Base-by-base conservation (phyloP, 2,797 vertebrate genomes). In the Arctocebus calabarensis region DNA sequence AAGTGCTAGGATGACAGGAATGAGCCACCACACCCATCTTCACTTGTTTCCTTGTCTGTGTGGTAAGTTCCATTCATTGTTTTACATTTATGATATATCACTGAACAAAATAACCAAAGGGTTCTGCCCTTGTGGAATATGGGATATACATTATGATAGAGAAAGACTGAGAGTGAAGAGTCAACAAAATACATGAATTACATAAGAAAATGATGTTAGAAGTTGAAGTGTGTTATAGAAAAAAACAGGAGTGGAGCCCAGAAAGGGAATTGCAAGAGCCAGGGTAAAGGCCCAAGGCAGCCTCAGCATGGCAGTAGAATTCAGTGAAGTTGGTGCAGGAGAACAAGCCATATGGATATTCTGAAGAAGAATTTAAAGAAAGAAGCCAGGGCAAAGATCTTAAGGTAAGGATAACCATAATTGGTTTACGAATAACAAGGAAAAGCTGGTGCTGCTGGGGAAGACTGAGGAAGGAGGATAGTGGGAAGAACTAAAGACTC, bases 41-140 rank as follows among this genome's bases (percentile, higher is more conserved):
- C 7, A 81, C 74, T 25, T 85, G 25, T 68, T 92, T 91, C n/a
- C 29, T 52, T 70, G 5, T 57, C 2, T 25, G 2, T 78, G 7
- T 13, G 37, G 62, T 82, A 82, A 84, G 45, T 78, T 83, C 48
- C 14, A 88, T 29, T 62, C n/a, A 45, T 12, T 25, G 29, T 77
- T 43, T 82, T 61, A 78, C 74, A n/a, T 40, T 92, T 94, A 22
- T 17, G 34, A 62, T 90, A 10, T 16, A 82, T 75, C 55, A 40
- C n/a, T 90, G 27, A 88, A 40, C n/a, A 85, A 83, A 95, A 57
- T 23, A 75, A 45, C 57, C 23, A 87, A 79, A 83, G 2, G 32
- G 13, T 22, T 20, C 34, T n/a, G 14, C 29, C 22, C 62, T 86
- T 86, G 70, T 70, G 71, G 64, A 37, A 93, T 20, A 71, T 37